Conservation (phyloP, 2,797 vertebrate species). For the Dromococcyx pavoninus region DNA sequence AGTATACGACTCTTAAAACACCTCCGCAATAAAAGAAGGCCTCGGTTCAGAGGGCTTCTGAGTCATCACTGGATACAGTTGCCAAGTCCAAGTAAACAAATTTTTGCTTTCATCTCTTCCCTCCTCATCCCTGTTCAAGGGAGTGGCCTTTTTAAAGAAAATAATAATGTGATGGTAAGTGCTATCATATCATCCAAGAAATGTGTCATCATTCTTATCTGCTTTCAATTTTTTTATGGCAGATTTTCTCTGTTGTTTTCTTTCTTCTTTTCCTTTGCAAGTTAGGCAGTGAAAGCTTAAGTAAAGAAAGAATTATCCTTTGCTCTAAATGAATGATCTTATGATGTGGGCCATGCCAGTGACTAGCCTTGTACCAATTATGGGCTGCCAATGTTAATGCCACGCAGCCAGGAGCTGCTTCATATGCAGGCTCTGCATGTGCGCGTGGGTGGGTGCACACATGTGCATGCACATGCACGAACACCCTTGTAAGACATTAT, state of each 20-base stretch:
- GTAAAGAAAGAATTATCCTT: background rate
- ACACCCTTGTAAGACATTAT: background rate
- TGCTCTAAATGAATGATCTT: background rate
- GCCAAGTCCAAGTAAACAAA: background rate
- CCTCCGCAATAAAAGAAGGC: background rate
- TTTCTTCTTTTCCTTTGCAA: background rate
- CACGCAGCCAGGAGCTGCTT: background rate
- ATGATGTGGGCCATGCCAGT: background rate
- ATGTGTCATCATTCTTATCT: background rate
- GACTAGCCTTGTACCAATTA: background rate
- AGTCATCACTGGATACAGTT: background rate
- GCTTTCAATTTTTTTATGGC: background rate
- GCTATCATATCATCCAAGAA: background rate
- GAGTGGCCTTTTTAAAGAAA: background rate
- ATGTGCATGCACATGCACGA: background rate
- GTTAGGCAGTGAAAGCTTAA: background rate
- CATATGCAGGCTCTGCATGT: background rate
- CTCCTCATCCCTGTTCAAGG: background rate
- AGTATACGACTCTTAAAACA: background rate
- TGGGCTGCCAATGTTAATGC: background rate
- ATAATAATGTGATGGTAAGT: background rate
- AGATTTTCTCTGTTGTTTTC: background rate
- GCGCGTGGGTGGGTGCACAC: fast-evolving
- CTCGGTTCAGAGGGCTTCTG: background rate
- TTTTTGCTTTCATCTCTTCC: background rate